Evolutionary conservation across 2,888 invertebrate genomes (phyloP).

Genomic region (Caenorhabditis doughertyi): DNA sequence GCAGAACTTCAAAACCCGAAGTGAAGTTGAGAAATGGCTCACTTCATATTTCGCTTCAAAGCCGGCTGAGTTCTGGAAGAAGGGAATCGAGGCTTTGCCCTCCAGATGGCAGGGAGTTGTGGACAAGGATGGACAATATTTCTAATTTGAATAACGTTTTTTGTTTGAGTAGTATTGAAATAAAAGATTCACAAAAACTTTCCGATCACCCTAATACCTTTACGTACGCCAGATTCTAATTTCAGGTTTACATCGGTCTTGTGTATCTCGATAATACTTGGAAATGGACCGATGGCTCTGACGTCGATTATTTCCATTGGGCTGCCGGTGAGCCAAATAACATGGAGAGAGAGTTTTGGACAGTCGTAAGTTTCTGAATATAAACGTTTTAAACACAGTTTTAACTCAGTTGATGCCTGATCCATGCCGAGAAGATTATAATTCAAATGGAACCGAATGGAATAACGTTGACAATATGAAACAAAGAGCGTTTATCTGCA

Average conservation of each 20-base stretch:
- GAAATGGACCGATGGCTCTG: background rate
- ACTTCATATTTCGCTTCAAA: too few species aligned
- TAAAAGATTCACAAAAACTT: too few species aligned
- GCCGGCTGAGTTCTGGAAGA: too few species aligned
- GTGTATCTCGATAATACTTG: background rate
- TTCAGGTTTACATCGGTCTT: conserved; percentile 8
- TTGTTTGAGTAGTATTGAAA: too few species aligned
- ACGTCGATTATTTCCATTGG: background rate
- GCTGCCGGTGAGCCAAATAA: conserved; percentile 1
- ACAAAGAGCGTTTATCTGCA: background rate
- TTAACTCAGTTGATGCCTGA: background rate
- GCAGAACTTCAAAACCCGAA: too few species aligned
- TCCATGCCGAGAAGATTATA: background rate
- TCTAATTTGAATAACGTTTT: too few species aligned
- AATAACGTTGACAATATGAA: background rate
- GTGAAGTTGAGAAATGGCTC: too few species aligned
- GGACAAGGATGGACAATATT: too few species aligned
- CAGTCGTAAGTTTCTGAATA: background rate
- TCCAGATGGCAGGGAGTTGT: too few species aligned
- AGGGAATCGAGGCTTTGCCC: too few species aligned
- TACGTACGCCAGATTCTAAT: background rate
- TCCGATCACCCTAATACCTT: background rate
- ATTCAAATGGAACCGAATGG: background rate
- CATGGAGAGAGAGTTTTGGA: background rate
- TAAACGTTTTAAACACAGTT: background rate